phyloP scores from a whole-genome alignment of 2,113 vertebrate genomes.

The Formicarius rufipectus region DNA sequence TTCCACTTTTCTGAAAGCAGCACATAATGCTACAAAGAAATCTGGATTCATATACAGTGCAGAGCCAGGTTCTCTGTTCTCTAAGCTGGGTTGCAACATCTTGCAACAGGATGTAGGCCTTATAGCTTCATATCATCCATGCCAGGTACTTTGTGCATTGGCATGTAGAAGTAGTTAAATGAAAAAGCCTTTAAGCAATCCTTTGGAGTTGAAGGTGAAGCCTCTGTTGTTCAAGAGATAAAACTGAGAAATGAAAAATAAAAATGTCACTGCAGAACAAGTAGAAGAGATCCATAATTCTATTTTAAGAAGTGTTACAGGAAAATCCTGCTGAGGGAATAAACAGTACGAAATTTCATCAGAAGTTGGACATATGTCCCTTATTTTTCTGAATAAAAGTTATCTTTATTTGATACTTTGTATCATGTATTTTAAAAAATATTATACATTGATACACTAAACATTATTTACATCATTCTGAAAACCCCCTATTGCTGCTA shows the following conservation, averaged over 20 bases:
- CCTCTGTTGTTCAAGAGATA: background rate
- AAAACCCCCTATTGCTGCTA: background rate
- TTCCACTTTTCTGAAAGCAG: background rate
- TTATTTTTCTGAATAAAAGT: background rate
- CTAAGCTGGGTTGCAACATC: background rate
- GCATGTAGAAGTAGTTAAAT: constrained; percentile 46
- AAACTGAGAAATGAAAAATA: constrained; percentile 48
- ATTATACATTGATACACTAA: background rate
- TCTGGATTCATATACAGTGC: background rate
- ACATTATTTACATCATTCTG: background rate
- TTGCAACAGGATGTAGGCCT: background rate
- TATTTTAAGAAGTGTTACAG: background rate
- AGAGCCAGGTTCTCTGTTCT: background rate
- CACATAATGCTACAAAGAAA: background rate
- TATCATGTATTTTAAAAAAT: background rate
- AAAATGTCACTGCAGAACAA: constrained; percentile 40
- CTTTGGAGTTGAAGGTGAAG: constrained; percentile 22
- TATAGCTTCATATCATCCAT: background rate
- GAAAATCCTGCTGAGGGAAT: background rate
- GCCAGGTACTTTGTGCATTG: constrained; percentile 28
- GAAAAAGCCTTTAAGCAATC: constrained; percentile 9
- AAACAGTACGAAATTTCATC: background rate
- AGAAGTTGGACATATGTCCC: background rate
- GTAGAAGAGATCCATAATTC: constrained; percentile 33
- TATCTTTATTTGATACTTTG: background rate